A percentile compares a stretch with the other conserved stretches of the same genome.
Conservation (phyloP, 1,140 invertebrate genomes). For the Drosophila asahinai region DNA sequence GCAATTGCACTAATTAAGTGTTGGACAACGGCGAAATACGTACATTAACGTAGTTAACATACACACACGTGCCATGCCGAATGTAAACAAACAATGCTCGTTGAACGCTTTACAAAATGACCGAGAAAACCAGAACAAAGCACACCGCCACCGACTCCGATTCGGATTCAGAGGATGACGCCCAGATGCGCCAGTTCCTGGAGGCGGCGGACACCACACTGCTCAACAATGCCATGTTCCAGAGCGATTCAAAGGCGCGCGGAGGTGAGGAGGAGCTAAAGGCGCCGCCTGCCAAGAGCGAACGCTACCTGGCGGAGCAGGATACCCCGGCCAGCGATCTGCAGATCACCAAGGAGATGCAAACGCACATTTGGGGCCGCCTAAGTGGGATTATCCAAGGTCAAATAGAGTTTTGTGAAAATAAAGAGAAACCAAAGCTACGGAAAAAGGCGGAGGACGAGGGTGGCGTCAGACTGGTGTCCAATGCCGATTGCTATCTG, state of each 20-base stretch:
- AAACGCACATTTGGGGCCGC: constrained; percentile 59
- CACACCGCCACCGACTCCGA: constrained; percentile 32
- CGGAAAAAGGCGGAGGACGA: not conserved
- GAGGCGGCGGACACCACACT: constrained; percentile 64
- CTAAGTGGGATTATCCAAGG: constrained; percentile 55
- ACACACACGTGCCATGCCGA: constrained; percentile 1
- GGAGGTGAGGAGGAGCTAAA: not conserved
- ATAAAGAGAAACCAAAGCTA: not conserved
- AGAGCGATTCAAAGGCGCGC: not conserved
- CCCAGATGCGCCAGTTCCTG: constrained; percentile 52
- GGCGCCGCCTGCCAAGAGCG: constrained; percentile 19
- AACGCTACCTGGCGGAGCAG: constrained; percentile 54
- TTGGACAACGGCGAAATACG: not conserved
- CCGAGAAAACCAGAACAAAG: not conserved
- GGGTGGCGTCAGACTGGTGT: constrained; percentile 29
- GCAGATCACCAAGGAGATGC: constrained; percentile 61
- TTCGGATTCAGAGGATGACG: constrained; percentile 57
- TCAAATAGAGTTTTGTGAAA: constrained; percentile 50
- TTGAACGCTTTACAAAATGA: constrained; percentile 5
- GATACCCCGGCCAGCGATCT: constrained; percentile 28
- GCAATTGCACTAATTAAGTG: constrained; percentile 2
- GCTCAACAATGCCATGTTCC: constrained; percentile 62
- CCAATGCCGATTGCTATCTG: constrained; percentile 56
- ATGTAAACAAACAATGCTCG: constrained; percentile 19
- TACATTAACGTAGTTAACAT: not conserved